Conservation (phyloP, 1,140 invertebrate species). For the Drosophila carrolli region DNA sequence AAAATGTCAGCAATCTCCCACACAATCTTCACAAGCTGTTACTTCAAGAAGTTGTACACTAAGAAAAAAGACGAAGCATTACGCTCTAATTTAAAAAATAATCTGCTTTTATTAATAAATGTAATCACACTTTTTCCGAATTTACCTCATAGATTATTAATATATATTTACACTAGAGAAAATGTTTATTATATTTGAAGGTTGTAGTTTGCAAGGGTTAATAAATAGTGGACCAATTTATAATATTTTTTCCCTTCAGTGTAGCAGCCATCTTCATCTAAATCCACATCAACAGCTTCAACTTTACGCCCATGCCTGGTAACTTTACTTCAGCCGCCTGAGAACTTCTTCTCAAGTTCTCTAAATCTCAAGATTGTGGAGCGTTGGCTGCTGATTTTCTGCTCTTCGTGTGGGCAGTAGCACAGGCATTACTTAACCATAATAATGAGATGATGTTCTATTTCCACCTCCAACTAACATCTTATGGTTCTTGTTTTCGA, state of each 20-base stretch:
- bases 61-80: too few species aligned
- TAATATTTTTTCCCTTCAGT: neutral
- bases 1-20: conserved; percentile 37
- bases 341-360: conserved; percentile 40
- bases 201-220: too few species aligned
- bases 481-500: conserved; percentile 21
- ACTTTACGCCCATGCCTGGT: conserved; percentile 30
- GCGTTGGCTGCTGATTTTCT: conserved; percentile 47
- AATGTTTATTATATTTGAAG: too few species aligned
- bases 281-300: conserved; percentile 25
- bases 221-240: too few species aligned
- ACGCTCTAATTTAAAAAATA: too few species aligned
- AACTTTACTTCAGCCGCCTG: conserved; percentile 11
- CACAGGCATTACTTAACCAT: conserved; percentile 52
- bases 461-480: conserved; percentile 28
- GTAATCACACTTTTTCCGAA: too few species aligned
- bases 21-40: conserved; percentile 11
- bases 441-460: conserved; percentile 41
- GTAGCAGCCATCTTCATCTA: conserved; percentile 28
- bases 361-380: conserved; percentile 9
- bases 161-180: too few species aligned
- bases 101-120: too few species aligned
- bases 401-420: conserved; percentile 38
- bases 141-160: too few species aligned
- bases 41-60: conserved; percentile 13